Conservation (phyloP, 2,888 invertebrate species). For the Slavum lentiscoides region DNA sequence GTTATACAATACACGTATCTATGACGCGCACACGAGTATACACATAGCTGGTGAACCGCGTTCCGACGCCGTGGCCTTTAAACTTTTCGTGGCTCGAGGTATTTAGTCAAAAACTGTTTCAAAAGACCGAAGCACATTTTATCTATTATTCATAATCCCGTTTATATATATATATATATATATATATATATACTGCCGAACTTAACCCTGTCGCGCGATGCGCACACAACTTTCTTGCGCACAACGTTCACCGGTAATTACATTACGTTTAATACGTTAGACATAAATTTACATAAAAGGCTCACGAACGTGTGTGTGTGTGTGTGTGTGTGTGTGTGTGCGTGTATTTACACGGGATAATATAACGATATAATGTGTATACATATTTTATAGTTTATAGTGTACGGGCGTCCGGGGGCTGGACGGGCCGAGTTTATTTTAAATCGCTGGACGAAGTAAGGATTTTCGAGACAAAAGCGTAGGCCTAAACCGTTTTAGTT, state of each 20-base stretch:
- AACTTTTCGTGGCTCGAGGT: constrained; percentile 13
- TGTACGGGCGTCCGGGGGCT: not conserved
- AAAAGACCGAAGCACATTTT: constrained; percentile 21
- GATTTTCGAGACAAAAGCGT: not conserved
- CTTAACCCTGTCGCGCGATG: not conserved
- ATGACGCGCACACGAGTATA: not conserved
- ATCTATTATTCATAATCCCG: constrained; percentile 46
- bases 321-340: not conserved
- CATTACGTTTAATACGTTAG: constrained; percentile 23
- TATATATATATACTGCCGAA: not conserved
- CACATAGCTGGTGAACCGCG: not conserved
- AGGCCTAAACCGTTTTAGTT: not conserved
- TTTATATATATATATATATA: not conserved
- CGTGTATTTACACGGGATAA: not conserved
- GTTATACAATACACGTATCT: not conserved
- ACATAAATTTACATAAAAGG: constrained; percentile 3
- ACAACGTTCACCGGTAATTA: constrained; percentile 22
- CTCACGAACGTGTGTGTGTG: not conserved
- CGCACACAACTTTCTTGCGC: constrained; percentile 26
- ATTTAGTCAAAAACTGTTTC: constrained; percentile 26
- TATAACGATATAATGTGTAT: not conserved
- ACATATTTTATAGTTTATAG: not conserved
- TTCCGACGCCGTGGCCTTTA: not conserved
- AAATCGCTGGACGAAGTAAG: not conserved
- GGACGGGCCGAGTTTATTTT: not conserved